These are phyloP conservation scores for Zaprionus taronus DNA, from an alignment of 1,140 invertebrate genomes.

Conservation along the genomic window DNA sequence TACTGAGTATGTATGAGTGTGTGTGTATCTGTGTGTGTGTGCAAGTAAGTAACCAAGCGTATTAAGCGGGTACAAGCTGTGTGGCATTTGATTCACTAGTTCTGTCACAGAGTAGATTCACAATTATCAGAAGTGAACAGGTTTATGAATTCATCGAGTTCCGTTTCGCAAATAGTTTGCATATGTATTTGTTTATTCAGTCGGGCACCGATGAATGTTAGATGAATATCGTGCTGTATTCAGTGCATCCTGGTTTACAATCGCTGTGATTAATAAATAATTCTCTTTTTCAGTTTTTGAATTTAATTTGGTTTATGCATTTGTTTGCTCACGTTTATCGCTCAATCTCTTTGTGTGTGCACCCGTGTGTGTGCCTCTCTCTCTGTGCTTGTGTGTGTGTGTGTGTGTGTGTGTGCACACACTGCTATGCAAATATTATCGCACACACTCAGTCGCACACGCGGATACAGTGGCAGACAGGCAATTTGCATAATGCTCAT, in stretches of 20 bases:
- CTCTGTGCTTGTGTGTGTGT: neutral
- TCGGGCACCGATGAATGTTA: neutral
- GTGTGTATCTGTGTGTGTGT: neutral
- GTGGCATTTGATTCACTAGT: neutral
- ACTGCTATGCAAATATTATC: constrained; percentile 9
- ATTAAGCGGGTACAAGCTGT: neutral
- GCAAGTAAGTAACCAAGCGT: neutral
- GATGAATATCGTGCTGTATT: neutral
- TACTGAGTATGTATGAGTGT: neutral
- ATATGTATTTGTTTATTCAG: neutral
- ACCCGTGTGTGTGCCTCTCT: neutral
- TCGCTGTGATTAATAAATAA: constrained; percentile 61
- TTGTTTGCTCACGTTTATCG: constrained; percentile 51
- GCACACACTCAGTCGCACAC: neutral
- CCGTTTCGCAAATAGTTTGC: neutral
- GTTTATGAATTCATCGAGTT: neutral
- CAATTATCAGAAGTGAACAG: neutral
- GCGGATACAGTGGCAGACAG: constrained; percentile 10
- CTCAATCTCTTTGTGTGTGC: constrained; percentile 10
- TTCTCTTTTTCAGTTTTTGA: constrained; percentile 47
- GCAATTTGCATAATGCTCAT: constrained; percentile 69
- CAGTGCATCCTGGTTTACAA: constrained; percentile 23
- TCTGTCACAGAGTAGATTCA: neutral
- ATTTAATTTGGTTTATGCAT: constrained; percentile 70
- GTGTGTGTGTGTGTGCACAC: constrained; percentile 11